Evolutionary conservation across 2,888 invertebrate genomes (phyloP).

Genomic region (Caradrina clavipalpis): DNA sequence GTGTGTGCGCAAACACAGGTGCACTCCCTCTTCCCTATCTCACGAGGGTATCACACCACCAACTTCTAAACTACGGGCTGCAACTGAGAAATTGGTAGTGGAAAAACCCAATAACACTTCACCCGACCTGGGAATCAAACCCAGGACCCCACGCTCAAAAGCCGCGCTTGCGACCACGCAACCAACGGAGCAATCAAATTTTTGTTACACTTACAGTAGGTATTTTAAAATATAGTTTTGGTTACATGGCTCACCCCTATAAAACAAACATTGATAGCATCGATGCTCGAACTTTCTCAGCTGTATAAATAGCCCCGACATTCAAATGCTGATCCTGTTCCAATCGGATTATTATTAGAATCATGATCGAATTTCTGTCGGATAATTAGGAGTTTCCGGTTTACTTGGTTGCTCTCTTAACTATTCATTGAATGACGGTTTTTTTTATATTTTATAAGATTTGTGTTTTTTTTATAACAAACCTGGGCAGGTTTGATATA

Average conservation of each 20-base stretch:
- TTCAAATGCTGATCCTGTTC: constrained; percentile 64
- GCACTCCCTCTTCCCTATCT: no score
- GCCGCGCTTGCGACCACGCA: no score
- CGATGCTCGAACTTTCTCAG: constrained; percentile 70
- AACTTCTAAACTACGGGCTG: no score
- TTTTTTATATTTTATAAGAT: constrained; percentile 10
- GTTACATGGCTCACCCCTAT: constrained; percentile 52
- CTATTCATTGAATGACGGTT: not conserved
- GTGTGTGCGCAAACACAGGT: no score
- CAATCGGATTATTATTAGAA: constrained; percentile 63
- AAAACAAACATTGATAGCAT: constrained; percentile 65
- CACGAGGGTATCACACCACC: no score
- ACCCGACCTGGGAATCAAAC: no score
- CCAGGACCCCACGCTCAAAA: no score
- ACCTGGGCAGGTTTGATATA: no score
- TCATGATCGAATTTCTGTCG: constrained; percentile 71
- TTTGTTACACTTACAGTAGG: no score
- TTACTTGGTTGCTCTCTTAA: constrained; percentile 24
- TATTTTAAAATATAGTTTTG: not conserved
- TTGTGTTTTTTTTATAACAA: not conserved
- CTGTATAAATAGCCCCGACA: constrained; percentile 73
- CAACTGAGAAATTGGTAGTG: no score
- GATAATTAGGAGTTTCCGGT: constrained; percentile 28
- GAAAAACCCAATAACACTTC: no score
- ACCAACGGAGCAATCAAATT: no score